Evolutionary conservation across 2,797 vertebrate species (phyloP).

Genomic region (Chiropotes sagulatus): DNA sequence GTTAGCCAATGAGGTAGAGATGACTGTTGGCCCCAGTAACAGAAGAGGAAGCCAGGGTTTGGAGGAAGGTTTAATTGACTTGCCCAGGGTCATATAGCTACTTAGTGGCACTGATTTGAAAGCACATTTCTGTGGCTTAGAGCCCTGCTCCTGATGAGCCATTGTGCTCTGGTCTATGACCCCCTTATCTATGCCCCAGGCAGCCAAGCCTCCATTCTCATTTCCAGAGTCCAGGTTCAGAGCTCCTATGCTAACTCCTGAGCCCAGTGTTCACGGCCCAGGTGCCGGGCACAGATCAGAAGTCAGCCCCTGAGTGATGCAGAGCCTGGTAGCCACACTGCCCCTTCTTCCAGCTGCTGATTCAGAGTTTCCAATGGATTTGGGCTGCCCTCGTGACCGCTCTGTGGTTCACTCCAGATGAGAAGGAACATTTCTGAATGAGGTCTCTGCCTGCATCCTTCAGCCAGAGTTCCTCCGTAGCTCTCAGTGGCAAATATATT

Average conservation of each 20-base stretch:
- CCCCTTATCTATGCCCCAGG: not conserved
- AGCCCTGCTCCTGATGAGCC: not conserved
- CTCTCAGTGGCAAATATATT: not conserved
- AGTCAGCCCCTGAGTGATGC: not conserved
- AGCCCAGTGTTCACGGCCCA: not conserved
- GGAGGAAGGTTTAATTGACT: not conserved
- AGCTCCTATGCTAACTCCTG: not conserved
- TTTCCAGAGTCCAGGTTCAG: not conserved
- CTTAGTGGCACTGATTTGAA: not conserved
- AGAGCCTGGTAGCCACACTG: fast-evolving
- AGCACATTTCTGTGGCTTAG: not conserved
- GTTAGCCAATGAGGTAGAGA: not conserved
- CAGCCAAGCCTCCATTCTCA: not conserved
- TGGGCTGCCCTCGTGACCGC: fast-evolving
- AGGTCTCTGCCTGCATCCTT: not conserved
- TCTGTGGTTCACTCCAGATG: not conserved
- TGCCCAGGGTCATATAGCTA: not conserved
- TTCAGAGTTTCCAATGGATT: not conserved
- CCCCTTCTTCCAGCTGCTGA: not conserved
- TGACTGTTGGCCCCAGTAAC: fast-evolving
- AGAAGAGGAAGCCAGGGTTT: not conserved
- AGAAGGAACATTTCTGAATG: not conserved
- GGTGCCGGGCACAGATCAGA: fast-evolving
- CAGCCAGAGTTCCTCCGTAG: not conserved
- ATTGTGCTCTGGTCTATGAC: no score